Evolutionary conservation across 2,113 vertebrate species (phyloP), one percentile per base, ranked within the genome.

Genomic region (Heterotis niloticus): DNA sequence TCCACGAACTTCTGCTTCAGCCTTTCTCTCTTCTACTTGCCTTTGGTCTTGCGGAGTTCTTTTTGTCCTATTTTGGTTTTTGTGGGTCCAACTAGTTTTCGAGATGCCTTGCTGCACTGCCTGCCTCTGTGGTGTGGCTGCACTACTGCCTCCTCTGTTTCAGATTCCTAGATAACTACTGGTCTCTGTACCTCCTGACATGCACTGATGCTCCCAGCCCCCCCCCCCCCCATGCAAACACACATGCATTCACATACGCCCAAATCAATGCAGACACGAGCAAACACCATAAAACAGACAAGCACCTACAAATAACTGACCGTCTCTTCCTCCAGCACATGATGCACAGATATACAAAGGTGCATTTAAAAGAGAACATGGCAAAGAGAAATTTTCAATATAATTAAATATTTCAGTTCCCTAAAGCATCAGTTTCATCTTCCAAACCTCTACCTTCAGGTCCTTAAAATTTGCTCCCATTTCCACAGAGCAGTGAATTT

Each of bases 121-220:
- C 65, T 64, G 10, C 77, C 75, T 81, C 57, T 77, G 62, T 17
- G 52, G 80, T 81, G 77, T 81, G 80, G 85, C 77, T 88, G 82
- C 82, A 83, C 81, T 86, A 86, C 83, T 87, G 84, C 84, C 84
- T 88, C 83, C 87, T 89, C 91, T 91, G 87, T 83, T 89, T 91
- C 86, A 86, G 89, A 93, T 91, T 91, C 90, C 88, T 88, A 90
- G 89, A 93, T 91, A 91, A 90, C 88, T 89, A 84, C 79, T 90
- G 88, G 87, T 89, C 85, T 91, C 90, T 89, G 18, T 11, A 66
- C 64, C 17, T 24, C 17, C 64, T 23, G 88, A 91, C 88, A 91
- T 79, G 82, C 87, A 88, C 87, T 77, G 80, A 84, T 90, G 87
- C 87, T 87, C 90, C 87, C 88, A 88, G 90, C 89, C 90, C 86